These are phyloP conservation scores for Poeciliopsis turrubarensis DNA, from an alignment of 2,113 vertebrate species.

Conservation along the genomic window DNA sequence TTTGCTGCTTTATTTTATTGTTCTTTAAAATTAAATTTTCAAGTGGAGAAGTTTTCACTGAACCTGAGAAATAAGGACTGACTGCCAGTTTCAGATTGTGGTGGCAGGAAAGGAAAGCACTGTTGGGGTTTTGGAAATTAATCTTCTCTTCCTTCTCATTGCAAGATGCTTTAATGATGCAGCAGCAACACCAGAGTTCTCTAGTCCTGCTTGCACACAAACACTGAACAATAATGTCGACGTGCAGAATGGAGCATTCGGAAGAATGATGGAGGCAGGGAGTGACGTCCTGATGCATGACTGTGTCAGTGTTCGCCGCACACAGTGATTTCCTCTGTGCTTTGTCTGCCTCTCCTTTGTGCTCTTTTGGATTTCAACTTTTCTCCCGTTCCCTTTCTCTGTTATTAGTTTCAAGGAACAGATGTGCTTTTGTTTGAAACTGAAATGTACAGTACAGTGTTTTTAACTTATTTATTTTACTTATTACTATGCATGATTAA, in stretches of 20 bases:
- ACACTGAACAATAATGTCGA: slow-evolving; percentile 55
- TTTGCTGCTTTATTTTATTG: background rate
- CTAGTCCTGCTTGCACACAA: slow-evolving; percentile 41
- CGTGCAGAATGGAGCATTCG: slow-evolving; percentile 62
- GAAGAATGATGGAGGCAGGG: slow-evolving; percentile 65
- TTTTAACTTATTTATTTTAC: slow-evolving; percentile 20
- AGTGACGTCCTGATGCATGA: slow-evolving; percentile 63
- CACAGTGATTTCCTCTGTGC: slow-evolving; percentile 71
- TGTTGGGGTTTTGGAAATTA: slow-evolving; percentile 42
- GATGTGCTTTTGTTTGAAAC: slow-evolving; percentile 63
- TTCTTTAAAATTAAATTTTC: background rate
- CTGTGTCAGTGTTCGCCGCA: slow-evolving; percentile 69
- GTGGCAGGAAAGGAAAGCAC: slow-evolving; percentile 16
- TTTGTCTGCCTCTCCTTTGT: slow-evolving; percentile 57
- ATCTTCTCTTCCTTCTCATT: slow-evolving; percentile 24
- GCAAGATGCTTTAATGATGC: slow-evolving; percentile 32
- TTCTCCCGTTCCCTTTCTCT: slow-evolving; percentile 35
- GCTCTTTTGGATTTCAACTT: slow-evolving; percentile 43
- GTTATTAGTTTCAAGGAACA: slow-evolving; percentile 55
- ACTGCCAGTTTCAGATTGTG: slow-evolving; percentile 1
- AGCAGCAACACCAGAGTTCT: slow-evolving; percentile 9
- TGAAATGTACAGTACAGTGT: slow-evolving; percentile 57
- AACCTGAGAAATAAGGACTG: background rate
- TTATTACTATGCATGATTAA: slow-evolving; percentile 27
- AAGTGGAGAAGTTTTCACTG: background rate